Evolutionary conservation across 2,113 vertebrate genomes (phyloP), one percentile per base, ranked within the genome.

Genomic region (Centropus bengalensis): DNA sequence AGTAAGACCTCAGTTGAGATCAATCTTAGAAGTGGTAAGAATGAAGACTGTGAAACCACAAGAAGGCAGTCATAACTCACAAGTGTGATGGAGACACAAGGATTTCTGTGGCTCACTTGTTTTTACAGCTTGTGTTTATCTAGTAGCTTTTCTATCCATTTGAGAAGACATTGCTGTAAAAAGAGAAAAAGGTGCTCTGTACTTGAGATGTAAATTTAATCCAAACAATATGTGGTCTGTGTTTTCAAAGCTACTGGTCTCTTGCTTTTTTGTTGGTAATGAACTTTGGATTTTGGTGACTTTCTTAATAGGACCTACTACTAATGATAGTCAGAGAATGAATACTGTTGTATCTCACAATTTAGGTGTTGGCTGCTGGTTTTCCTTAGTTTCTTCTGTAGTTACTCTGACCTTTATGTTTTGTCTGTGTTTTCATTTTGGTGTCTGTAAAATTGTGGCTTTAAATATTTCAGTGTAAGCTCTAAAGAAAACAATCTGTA

Each of bases 11-110:
- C 69, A 56, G 47, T 44, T 81, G 69, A 77, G 69, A 83, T 88
- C n/a, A 49, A 30, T 63, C 52, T 91, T 94, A 86, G 89, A 94
- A 86, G 88, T 88, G 89, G 81, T 86, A 51, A 85, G 68, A 85
- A 58, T 81, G 69, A 78, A 56, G 60, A 47, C 77, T 52, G 38
- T 79, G 59, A 89, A 77, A 75, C 78, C 54, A 93, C 86, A 83
- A 82, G 94, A 89, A 95, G 94, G 82, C 82, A 93, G 87, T 74
- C 73, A 54, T 89, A 85, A 64, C 54, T 95, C 56, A 77, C 28
- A 12, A 75, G 91, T 78, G 36, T 2, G 16, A n/a, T 60, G 44
- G n/a, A 77, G 54, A 33, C 38, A 76, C 21, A 68, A 79, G 82
- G n/a, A 58, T 77, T 86, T 47, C 58, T 78, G 67, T 71, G 86